Base-by-base conservation (phyloP, 2,113 vertebrate species). In the Cynocephalus volans region DNA sequence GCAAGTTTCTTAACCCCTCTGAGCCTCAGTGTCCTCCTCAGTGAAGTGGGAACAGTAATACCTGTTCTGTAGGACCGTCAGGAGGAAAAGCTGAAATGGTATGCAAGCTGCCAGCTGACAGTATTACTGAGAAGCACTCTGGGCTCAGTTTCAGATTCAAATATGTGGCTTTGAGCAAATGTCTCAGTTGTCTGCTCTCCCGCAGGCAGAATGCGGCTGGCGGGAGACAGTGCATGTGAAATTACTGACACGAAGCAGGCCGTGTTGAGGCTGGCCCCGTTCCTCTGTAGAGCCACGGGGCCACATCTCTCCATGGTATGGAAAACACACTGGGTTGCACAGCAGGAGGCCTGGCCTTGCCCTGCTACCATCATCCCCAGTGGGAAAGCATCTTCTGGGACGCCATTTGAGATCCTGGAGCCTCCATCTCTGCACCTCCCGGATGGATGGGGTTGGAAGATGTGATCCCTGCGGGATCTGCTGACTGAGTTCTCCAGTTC, bases 401-500 rank as follows among this genome's bases (percentile, higher is more conserved):
- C 2, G 8, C 18, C 17, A 10, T 54, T 17, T 13, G 33, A 26
- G 56, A 36, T 17, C n/a, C 64, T 8, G 0, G 0, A 50, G 62
- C 12, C 70, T 79, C 24, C 0, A 41, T 14, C 45, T 28, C 36
- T 26, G 41, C 48, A 28, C 24, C 23, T 28, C 75, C 58, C 31
- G 0, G 6, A 3, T 23, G 9, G 33, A 52, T 2, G 41, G 5
- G 14, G 75, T 3, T 7, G 1, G 33, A 80, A 14, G 48, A 8
- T 0, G 1, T 3, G 45, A 24, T 8, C 13, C 9, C 52, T 4
- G 4, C 45, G 6, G 52, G 24, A 28, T 5, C 26, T 8, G 12
- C 14, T 1, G 0, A 26, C 0, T 36, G 5, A 1, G 4, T 12
- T 12, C 52, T 81, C n/a, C 0, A 4, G 45, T 6, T 11, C 24